These are phyloP conservation scores for Epinephelus coioides DNA, from an alignment of 2,797 vertebrate species.

Conservation along the genomic window DNA sequence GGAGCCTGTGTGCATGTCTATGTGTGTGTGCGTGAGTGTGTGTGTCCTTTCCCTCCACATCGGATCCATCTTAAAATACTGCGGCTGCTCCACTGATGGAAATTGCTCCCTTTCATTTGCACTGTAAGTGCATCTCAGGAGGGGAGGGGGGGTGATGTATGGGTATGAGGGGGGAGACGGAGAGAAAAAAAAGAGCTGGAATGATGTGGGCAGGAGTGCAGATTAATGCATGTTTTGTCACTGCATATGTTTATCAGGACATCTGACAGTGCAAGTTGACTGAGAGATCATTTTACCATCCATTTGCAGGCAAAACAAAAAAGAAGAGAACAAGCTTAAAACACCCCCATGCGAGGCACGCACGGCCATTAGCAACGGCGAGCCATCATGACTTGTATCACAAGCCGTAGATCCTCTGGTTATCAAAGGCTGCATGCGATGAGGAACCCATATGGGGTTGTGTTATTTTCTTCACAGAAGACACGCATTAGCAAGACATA, in stretches of 20 bases:
- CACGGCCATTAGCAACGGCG: slow-evolving; percentile 57
- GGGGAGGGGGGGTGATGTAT: neutral
- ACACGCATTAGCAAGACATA: slow-evolving; percentile 46
- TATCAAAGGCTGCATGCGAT: slow-evolving; percentile 59
- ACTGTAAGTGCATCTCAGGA: slow-evolving; percentile 19
- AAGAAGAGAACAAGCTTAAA: slow-evolving; percentile 27
- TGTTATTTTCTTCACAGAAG: slow-evolving; percentile 50
- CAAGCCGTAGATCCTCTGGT: slow-evolving; percentile 36
- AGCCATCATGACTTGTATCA: slow-evolving; percentile 55
- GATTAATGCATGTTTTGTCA: slow-evolving; percentile 75
- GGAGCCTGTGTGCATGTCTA: slow-evolving; percentile 59
- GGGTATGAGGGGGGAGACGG: slow-evolving; percentile 10
- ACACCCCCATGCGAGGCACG: slow-evolving; percentile 58
- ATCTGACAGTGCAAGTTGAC: slow-evolving; percentile 62
- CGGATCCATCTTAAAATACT: slow-evolving; percentile 77
- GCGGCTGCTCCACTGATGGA: slow-evolving; percentile 75
- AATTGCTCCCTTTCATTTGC: slow-evolving; percentile 77
- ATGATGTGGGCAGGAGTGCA: slow-evolving; percentile 74
- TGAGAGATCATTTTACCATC: slow-evolving; percentile 69
- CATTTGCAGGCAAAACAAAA: slow-evolving; percentile 54
- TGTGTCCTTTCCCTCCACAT: slow-evolving; percentile 64
- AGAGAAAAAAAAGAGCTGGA: slow-evolving; percentile 31
- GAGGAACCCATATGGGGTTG: slow-evolving; percentile 60
- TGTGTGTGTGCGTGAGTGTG: slow-evolving; percentile 31
- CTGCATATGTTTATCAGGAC: slow-evolving; percentile 67